Percentiles rank a stretch among this genome's conserved stretches.
phyloP scores from a whole-genome alignment of 2,113 vertebrate species.

The Halichoerus grypus region DNA sequence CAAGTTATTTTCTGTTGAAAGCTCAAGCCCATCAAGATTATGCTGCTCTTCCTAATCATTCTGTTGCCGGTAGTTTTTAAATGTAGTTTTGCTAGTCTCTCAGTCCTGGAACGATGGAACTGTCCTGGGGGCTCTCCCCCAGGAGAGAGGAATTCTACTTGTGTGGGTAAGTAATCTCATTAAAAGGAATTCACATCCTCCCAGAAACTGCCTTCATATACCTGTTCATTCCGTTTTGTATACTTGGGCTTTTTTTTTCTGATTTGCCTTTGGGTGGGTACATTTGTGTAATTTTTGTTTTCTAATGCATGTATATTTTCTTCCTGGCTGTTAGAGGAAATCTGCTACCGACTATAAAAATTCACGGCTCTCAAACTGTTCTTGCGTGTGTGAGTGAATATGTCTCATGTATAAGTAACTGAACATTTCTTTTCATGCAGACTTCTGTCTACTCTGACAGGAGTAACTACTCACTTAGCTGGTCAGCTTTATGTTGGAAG shows the following conservation, averaged over 20 bases:
- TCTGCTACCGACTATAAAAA: not conserved
- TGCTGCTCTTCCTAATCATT: conserved; percentile 86
- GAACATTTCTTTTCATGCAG: not conserved
- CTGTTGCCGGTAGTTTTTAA: conserved; percentile 87
- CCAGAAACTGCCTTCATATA: not conserved
- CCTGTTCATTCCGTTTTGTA: not conserved
- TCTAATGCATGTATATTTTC: not conserved
- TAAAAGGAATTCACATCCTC: not conserved
- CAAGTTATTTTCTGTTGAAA: conserved; percentile 76
- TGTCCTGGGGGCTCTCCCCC: conserved; percentile 80
- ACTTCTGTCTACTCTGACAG: not conserved
- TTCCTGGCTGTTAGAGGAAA: not conserved
- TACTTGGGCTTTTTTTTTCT: not conserved
- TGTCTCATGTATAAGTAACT: not conserved
- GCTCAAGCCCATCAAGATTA: conserved; percentile 83
- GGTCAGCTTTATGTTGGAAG: not conserved
- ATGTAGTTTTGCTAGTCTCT: conserved; percentile 80
- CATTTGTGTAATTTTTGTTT: not conserved
- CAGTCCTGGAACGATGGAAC: conserved; percentile 75
- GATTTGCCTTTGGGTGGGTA: not conserved
- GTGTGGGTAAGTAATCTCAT: conserved; percentile 89
- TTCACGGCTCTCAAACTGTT: not conserved
- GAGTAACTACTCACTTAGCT: not conserved
- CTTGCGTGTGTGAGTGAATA: not conserved
- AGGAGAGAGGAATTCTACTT: conserved; percentile 84